Evolutionary conservation across 2,797 vertebrate genomes (phyloP), one percentile per base, ranked within the genome.

Genomic region (Furcifer pardalis): DNA sequence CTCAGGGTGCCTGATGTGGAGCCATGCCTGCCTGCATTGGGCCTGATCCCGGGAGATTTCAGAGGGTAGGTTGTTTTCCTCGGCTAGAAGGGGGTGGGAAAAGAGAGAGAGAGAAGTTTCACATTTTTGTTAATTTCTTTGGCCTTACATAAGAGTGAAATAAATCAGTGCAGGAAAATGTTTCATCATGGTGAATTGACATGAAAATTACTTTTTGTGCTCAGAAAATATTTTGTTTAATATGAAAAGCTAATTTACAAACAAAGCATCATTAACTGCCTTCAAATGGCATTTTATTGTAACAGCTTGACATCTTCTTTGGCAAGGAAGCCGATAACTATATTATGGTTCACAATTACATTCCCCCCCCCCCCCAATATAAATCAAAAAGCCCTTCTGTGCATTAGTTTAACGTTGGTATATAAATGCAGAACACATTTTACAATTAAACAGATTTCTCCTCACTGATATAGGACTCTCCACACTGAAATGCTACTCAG

Each of bases 41-140:
- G 98, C 87, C 98, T 96, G 88, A 98, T 97, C 88, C 98, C 98
- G 0, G 98, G 98, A 69, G 98, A 99, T 89, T 99, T 99, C 93
- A 99, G 95, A n/a, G 95, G 94, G 93, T 97, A 99, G 0, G 90
- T 81, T n/a, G 97, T 97, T 96, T 97, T 99, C 90, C 98, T 97
- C 85, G 98, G 97, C 98, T 99, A 94, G 35, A 1, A 79, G 46
- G n/a, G 17, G 25, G 27, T 5, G 4, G 35, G 32, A 17, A 46
- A 25, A 46, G 37, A 44, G 32, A 30, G 62, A 35, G 21, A 32
- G n/a, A 77, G 13, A 77, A 56, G 9, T 82, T 63, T 35, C 12
- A 13, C 30, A 5, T 8, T 7, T 68, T 27, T 44, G 21, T n/a
- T n/a, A 32, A 15, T 40, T 66, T 52, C 23, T 37, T 21, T 66